phyloP scores from a whole-genome alignment of 2,797 vertebrate genomes.

The Anniella stebbinsi region DNA sequence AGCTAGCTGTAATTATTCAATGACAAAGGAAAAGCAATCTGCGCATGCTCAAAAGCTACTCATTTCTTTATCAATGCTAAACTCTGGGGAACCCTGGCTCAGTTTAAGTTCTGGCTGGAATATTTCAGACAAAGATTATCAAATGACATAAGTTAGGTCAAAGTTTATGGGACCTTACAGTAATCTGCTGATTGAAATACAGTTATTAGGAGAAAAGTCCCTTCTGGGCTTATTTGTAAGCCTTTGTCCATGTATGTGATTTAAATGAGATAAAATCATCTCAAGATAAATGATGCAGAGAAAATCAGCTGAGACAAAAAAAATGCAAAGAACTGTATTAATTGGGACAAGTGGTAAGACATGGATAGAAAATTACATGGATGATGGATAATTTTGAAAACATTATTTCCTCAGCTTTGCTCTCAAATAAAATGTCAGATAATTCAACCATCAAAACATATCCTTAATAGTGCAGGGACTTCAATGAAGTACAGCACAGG shows the following conservation, averaged over 20 bases:
- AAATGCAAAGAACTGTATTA: not conserved
- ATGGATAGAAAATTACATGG: not conserved
- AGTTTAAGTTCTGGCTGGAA: not conserved
- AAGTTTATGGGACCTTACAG: fast-evolving
- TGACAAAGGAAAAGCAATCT: not conserved
- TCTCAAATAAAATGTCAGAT: slow-evolving; percentile 24
- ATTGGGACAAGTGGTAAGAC: not conserved
- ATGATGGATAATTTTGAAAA: slow-evolving; percentile 20
- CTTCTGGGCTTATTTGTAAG: not conserved
- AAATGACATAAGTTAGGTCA: not conserved
- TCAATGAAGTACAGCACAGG: not conserved
- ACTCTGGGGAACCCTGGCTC: not conserved
- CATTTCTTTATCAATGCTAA: not conserved
- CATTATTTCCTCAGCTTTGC: not conserved
- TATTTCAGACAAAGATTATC: not conserved
- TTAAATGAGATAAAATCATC: not conserved
- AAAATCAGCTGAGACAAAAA: not conserved
- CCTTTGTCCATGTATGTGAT: not conserved
- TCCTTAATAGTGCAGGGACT: not conserved
- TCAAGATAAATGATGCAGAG: not conserved
- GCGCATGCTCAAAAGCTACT: not conserved
- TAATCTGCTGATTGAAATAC: not conserved
- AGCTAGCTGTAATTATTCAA: not conserved
- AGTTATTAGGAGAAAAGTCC: not conserved
- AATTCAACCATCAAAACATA: not conserved